A percentile compares a stretch with the other conserved stretches of the same genome.
Conservation (phyloP, 2,797 vertebrate genomes). For the Oryzias dopingdopingensis region DNA sequence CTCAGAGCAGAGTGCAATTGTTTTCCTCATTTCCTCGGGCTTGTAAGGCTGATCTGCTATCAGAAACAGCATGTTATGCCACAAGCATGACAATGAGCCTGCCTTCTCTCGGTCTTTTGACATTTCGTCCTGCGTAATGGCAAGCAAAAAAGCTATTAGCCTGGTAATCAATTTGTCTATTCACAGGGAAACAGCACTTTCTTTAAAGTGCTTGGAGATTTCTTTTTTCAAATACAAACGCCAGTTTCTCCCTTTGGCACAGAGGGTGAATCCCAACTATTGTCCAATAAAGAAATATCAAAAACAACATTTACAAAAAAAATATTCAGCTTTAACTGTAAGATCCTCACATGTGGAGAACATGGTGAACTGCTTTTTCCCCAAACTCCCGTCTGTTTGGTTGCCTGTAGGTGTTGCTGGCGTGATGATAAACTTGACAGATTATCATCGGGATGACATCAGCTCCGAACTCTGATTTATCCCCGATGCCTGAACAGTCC, state of each 20-base stretch:
- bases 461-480: conserved; percentile 62
- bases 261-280: conserved; percentile 36
- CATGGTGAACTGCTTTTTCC: conserved; percentile 7
- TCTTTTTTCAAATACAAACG: conserved; percentile 58
- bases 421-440: conserved; percentile 26
- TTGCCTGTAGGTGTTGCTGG: conserved; percentile 27
- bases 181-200: conserved; percentile 56
- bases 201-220: conserved; percentile 65
- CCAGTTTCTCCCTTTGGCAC: conserved; percentile 54
- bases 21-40: conserved; percentile 71
- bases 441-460: conserved; percentile 63
- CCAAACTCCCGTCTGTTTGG: conserved; percentile 12
- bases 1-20: conserved; percentile 63
- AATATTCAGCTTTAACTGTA: conserved; percentile 3
- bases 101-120: conserved; percentile 69
- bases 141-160: conserved; percentile 71
- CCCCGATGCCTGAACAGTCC: conserved; percentile 27
- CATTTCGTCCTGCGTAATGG: conserved; percentile 69
- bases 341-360: conserved; percentile 1
- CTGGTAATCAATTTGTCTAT: conserved; percentile 70
- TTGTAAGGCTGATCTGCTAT: conserved; percentile 69
- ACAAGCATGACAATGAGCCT: conserved; percentile 66
- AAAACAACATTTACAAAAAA: conserved; percentile 8
- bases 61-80: conserved; percentile 46
- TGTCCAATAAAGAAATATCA: conserved; percentile 45